A percentile compares a stretch with the other conserved stretches of the same genome.
Conservation (phyloP, 2,797 vertebrate species). For the Chiroxiphia lanceolata region DNA sequence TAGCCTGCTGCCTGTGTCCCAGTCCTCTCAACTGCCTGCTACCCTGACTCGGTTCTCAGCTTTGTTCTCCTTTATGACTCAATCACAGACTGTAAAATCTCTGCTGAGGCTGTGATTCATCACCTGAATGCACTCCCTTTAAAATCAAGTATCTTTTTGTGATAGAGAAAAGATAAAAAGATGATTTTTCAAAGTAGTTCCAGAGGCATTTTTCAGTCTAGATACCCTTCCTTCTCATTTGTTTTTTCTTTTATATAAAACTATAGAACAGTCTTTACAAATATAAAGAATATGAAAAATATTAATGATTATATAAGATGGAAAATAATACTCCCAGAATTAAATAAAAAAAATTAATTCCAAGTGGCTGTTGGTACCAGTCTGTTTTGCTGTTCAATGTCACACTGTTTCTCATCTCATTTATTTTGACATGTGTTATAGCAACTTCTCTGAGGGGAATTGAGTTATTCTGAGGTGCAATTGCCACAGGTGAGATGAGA, state of each 20-base stretch:
- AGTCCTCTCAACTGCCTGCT: slow-evolving; percentile 1
- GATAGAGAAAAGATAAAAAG: not conserved
- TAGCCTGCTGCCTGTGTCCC: not conserved
- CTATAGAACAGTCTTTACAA: not conserved
- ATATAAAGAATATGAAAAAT: not conserved
- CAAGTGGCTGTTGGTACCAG: not conserved
- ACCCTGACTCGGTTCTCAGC: not conserved
- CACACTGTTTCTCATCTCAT: not conserved
- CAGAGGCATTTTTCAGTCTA: not conserved
- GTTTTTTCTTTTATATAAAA: not conserved
- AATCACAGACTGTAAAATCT: slow-evolving; percentile 15
- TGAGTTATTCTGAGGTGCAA: not conserved
- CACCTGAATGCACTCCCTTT: slow-evolving; percentile 21
- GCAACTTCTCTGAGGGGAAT: not conserved
- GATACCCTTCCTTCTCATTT: not conserved
- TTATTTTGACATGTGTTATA: not conserved
- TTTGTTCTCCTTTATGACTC: slow-evolving; percentile 61
- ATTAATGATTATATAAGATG: not conserved
- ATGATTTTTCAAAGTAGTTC: slow-evolving; percentile 4
- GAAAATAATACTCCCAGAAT: not conserved
- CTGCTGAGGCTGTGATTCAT: slow-evolving; percentile 49
- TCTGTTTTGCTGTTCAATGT: not conserved
- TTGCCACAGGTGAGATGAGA: not conserved
- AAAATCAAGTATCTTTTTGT: slow-evolving; percentile 10
- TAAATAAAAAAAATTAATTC: not conserved